Conservation (phyloP, 23 tunicate genomes). For the Botrylloides violaceus region DNA sequence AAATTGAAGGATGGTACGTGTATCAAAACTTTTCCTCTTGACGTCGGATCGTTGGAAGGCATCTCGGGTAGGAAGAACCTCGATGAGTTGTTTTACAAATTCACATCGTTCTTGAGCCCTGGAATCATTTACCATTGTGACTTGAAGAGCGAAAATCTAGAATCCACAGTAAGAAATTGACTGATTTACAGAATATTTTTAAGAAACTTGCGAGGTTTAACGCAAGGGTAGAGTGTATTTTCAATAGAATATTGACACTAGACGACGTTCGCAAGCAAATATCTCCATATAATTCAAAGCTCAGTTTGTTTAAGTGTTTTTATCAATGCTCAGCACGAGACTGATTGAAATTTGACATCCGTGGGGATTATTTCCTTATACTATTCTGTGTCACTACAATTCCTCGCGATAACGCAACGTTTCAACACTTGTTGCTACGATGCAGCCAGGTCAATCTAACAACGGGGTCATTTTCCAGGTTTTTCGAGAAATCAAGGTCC, state of each 20-base stretch:
- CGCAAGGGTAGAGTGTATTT: too few species aligned
- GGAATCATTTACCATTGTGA: slow-evolving; percentile 79
- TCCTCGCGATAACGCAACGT: too few species aligned
- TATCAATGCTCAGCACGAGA: too few species aligned
- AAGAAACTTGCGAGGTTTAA: too few species aligned
- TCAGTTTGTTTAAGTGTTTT: too few species aligned
- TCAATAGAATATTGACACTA: too few species aligned
- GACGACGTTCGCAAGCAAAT: too few species aligned
- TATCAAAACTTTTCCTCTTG: slow-evolving; percentile 58
- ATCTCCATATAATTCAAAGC: too few species aligned
- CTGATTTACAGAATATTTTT: too few species aligned
- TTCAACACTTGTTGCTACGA: not conserved
- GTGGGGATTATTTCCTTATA: too few species aligned
- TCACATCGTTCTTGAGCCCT: slow-evolving; percentile 81
- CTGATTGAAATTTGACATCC: too few species aligned
- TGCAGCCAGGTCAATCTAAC: not conserved
- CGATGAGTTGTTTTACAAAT: slow-evolving; percentile 65
- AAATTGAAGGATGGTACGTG: slow-evolving; percentile 42
- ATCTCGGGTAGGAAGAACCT: slow-evolving; percentile 57
- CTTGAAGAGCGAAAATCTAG: slow-evolving; percentile 27
- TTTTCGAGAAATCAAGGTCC: slow-evolving; percentile 78
- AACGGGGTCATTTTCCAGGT: slow-evolving; percentile 31
- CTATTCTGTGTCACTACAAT: too few species aligned
- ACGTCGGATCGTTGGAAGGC: slow-evolving; percentile 80
- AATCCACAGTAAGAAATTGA: slow-evolving; percentile 52